Conservation (phyloP, 2,888 invertebrate genomes). For the Rhagophthalmus giganteus region DNA sequence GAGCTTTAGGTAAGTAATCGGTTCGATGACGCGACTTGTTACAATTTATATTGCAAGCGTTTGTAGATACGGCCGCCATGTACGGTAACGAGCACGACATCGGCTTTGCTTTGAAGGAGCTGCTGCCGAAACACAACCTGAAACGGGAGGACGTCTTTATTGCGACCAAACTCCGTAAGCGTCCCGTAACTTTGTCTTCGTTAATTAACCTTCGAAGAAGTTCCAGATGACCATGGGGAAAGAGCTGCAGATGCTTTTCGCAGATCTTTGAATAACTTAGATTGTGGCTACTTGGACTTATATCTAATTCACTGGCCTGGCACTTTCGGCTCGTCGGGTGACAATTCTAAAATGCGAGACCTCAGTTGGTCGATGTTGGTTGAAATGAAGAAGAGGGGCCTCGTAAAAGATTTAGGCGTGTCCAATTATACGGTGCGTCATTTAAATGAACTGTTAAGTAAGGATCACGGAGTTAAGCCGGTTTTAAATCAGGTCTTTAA, state of each 20-base stretch:
- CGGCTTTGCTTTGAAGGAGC: conserved; percentile 63
- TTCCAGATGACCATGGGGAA: conserved; percentile 63
- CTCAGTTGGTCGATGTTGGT: conserved; percentile 71
- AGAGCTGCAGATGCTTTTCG: conserved; percentile 58
- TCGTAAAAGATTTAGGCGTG: conserved; percentile 71
- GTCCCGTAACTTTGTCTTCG: not conserved
- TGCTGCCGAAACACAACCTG: conserved; percentile 70
- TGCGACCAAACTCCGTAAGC: conserved; percentile 68
- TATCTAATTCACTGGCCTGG: conserved; percentile 85
- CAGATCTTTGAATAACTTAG: conserved; percentile 64
- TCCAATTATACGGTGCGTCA: conserved; percentile 77
- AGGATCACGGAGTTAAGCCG: conserved; percentile 62
- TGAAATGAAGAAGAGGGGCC: conserved; percentile 64
- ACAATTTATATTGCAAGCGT: not conserved
- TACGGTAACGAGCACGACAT: conserved; percentile 76
- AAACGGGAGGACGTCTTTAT: conserved; percentile 75
- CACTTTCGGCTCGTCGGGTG: conserved; percentile 58
- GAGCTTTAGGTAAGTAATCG: conserved; percentile 10
- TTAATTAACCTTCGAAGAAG: conserved; percentile 2
- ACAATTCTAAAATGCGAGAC: conserved; percentile 62
- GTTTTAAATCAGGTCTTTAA: conserved; percentile 76
- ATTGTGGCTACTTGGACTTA: conserved; percentile 72
- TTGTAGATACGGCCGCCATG: conserved; percentile 73
- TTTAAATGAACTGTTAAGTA: conserved; percentile 63
- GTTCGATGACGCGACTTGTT: too few relatives aligned